Evolutionary conservation across 2,113 vertebrate species (phyloP), one percentile per base, ranked within the genome.

Genomic region (Microtus montanus): DNA sequence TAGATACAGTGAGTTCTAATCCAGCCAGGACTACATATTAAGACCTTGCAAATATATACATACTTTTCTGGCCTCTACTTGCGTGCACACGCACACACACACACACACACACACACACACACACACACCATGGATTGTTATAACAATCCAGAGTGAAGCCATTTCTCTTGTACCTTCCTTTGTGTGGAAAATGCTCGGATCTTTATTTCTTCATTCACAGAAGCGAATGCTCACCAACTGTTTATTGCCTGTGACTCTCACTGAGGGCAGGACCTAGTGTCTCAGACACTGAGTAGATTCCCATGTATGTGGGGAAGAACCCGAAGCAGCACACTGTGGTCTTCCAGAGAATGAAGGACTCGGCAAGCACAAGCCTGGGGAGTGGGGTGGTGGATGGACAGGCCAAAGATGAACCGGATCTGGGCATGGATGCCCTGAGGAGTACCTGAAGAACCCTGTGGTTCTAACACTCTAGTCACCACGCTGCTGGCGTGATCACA

Each of bases 321-420:
- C 54, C 7, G 17, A 73, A 28, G 44, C 5, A 12, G 30, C 66
- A 38, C 19, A 24, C 2, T 10, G 41, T 11, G 1, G 28, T 47
- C 44, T 20, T 19, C 14, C 83, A 83, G 33, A 66, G 83, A 33
- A 49, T 2, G n/a, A 66, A 15, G 49, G 33, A 3, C 9, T 5
- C 0, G 20, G 15, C 5, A 35, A 30, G 17, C 33, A 38, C 4
- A 15, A 70, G 24, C n/a, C 11, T 6, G 35, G 41, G 13, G 17
- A 33, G 7, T 1, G 2, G 30, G 26, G 28, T 22, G 5, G 41
- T 38, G 12, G n/a, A 61, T 0, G 7, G 33, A 0, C 15, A 86
- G 71, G 15, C 68, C 64, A 47, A 74, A 84, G 35, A 41, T 12
- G 61, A 54, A 33, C 41, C 13, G 4, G 38, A 84, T 24, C 6